phyloP scores from a whole-genome alignment of 2,797 vertebrate genomes.

The Cygnus olor region DNA sequence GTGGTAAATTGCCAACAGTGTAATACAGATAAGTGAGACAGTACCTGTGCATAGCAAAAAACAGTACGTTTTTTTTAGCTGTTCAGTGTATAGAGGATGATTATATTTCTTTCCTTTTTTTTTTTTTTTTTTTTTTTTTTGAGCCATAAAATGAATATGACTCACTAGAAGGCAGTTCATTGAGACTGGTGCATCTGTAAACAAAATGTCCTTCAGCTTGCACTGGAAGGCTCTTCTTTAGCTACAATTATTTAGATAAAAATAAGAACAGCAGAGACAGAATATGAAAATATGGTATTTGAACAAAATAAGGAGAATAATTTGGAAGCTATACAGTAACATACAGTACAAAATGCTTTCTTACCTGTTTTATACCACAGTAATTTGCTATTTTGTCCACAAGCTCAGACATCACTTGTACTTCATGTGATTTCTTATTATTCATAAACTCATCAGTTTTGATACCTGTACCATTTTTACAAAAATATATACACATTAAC shows the following conservation, averaged over 20 bases:
- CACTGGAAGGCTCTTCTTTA: background rate
- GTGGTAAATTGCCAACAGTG: background rate
- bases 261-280: background rate
- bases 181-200: background rate
- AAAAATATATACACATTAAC: slow-evolving; percentile 48
- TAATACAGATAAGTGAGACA: background rate
- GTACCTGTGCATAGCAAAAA: background rate
- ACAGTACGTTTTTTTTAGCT: background rate
- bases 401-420: slow-evolving; percentile 91
- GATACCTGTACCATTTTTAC: slow-evolving; percentile 70
- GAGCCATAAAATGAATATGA: background rate
- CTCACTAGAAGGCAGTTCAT: background rate
- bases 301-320: background rate
- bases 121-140: background rate
- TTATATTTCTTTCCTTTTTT: background rate
- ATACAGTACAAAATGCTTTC: background rate
- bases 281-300: background rate
- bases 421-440: slow-evolving; percentile 97
- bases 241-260: background rate
- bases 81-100: background rate
- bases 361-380: slow-evolving; percentile 89
- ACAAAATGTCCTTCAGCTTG: background rate
- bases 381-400: slow-evolving; percentile 82
- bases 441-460: slow-evolving; percentile 93
- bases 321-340: background rate